A percentile compares a stretch with the other conserved stretches of the same genome.
Conservation (phyloP, 2,797 vertebrate genomes). For the Perdix hodgsoniae region DNA sequence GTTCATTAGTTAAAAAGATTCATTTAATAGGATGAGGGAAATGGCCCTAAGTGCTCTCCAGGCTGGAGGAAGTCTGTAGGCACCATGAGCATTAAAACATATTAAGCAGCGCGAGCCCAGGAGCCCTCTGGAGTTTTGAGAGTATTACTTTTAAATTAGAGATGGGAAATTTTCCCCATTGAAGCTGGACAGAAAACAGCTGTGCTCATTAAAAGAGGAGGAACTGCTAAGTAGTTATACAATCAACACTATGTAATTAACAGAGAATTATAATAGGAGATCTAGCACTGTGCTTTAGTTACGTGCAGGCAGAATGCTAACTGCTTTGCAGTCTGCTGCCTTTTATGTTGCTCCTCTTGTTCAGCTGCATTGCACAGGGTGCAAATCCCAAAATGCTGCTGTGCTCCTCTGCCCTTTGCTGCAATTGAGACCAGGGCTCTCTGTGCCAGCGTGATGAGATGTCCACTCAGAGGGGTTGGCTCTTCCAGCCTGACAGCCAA, state of each 20-base stretch:
- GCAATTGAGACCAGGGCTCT: background rate
- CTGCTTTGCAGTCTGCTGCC: background rate
- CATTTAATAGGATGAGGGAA: background rate
- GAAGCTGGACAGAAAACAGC: conserved; percentile 78
- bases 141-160: conserved; percentile 75
- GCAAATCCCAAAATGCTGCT: background rate
- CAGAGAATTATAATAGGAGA: conserved; percentile 63
- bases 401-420: fast-evolving
- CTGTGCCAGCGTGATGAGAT: background rate
- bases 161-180: conserved; percentile 64
- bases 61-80: background rate
- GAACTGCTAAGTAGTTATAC: conserved; percentile 70
- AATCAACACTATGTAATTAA: conserved; percentile 76
- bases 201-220: conserved; percentile 77
- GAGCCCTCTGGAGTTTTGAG: conserved; percentile 65
- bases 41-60: background rate
- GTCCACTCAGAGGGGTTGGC: background rate
- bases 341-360: background rate
- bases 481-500: background rate
- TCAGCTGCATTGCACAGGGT: background rate
- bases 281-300: background rate
- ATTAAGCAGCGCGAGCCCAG: conserved; percentile 43
- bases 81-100: conserved; percentile 17
- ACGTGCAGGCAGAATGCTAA: conserved; percentile 9
- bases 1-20: conserved; percentile 36